Conservation (phyloP, 64 coral and sea anemone species). For the Actinia equina region DNA sequence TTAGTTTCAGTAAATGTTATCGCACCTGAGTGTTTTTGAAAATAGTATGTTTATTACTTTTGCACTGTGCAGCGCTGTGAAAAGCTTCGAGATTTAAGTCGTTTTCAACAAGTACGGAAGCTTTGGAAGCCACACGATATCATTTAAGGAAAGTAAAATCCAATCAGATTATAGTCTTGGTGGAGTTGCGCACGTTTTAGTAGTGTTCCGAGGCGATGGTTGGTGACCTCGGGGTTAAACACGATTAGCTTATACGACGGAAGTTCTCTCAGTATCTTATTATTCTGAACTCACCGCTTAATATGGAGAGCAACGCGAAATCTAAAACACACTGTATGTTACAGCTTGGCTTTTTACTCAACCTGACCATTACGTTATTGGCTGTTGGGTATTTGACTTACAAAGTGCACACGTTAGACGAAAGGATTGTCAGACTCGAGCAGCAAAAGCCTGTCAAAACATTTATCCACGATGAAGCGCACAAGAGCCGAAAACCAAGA, state of each 20-base stretch:
- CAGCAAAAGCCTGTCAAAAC: not conserved
- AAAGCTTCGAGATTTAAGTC: not conserved
- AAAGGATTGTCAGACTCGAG: constrained; percentile 18
- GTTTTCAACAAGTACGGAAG: not conserved
- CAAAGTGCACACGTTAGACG: constrained; percentile 19
- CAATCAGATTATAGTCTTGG: not conserved
- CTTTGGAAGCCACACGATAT: not conserved
- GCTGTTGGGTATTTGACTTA: constrained; percentile 28
- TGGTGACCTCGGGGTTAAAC: not conserved
- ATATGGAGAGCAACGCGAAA: constrained; percentile 8
- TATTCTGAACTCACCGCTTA: not conserved
- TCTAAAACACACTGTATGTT: constrained; percentile 11
- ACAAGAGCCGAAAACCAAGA: not conserved
- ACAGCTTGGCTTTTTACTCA: constrained; percentile 19
- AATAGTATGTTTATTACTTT: not conserved
- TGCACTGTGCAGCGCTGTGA: not conserved
- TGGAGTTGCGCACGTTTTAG: not conserved
- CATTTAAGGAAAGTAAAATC: not conserved
- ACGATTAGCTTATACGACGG: not conserved
- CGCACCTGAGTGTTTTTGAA: not conserved
- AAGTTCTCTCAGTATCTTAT: not conserved
- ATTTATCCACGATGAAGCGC: not conserved
- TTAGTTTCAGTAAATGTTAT: not conserved
- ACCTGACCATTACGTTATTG: not conserved
- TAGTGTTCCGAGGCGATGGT: not conserved